Percentiles rank a stretch among this genome's conserved stretches.
phyloP scores from a whole-genome alignment of 2,888 invertebrate genomes.

The Hofmannophila pseudospretella region DNA sequence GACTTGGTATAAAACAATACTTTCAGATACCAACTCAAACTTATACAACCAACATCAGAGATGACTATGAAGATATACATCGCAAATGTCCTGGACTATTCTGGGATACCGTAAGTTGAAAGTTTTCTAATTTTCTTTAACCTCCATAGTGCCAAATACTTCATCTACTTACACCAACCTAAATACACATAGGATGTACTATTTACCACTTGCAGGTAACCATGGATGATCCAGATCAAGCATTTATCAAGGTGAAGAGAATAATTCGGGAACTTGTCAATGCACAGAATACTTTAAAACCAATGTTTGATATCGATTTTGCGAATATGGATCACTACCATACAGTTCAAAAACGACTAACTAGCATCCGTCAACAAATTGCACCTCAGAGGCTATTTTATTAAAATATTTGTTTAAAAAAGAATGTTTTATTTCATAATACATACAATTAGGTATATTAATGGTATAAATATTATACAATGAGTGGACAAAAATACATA shows the following conservation, averaged over 20 bases:
- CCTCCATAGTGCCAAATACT: no score
- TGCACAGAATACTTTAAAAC: conserved; percentile 40
- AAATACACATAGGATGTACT: no score
- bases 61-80: conserved; percentile 57
- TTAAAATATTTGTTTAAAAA: conserved; percentile 30
- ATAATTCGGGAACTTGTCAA: conserved; percentile 50
- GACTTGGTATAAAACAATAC: neutral
- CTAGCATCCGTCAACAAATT: conserved; percentile 47
- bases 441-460: conserved; percentile 52
- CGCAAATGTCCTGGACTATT: conserved; percentile 54
- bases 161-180: neutral
- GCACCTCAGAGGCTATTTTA: conserved; percentile 51
- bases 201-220: conserved; percentile 35
- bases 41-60: conserved; percentile 35
- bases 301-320: conserved; percentile 64
- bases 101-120: conserved; percentile 53
- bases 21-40: conserved; percentile 31
- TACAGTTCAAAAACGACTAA: conserved; percentile 37
- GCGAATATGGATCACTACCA: conserved; percentile 35
- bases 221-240: conserved; percentile 52
- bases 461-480: conserved; percentile 51
- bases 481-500: conserved; percentile 30
- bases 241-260: conserved; percentile 46
- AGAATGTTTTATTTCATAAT: conserved; percentile 54
- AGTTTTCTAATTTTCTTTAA: no score